Percentiles rank a stretch among this genome's conserved stretches.
These are phyloP conservation scores for Latrodectus geometricus DNA, from an alignment of 1,140 invertebrate species.

Conservation along the genomic window DNA sequence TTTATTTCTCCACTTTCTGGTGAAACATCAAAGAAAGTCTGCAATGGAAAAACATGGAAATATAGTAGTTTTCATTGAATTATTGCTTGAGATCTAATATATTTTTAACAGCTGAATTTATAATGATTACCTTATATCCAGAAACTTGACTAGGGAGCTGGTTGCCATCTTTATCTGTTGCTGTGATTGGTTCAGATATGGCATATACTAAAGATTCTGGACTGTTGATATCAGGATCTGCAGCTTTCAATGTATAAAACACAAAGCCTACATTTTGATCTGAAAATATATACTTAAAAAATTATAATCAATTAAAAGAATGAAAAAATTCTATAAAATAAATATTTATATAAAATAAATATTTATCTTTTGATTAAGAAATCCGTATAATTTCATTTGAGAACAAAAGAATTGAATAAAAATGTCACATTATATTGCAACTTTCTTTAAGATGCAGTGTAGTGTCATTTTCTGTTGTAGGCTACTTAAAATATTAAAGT, in stretches of 20 bases:
- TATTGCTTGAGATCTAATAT: background rate
- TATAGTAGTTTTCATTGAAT: background rate
- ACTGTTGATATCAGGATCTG: slow-evolving; percentile 82
- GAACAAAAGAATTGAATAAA: too few relatives aligned
- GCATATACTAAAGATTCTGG: slow-evolving; percentile 79
- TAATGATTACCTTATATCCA: slow-evolving; percentile 36
- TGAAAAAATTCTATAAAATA: too few relatives aligned
- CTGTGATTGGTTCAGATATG: slow-evolving; percentile 79
- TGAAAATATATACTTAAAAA: slow-evolving; percentile 53
- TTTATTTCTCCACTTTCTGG: slow-evolving; percentile 78
- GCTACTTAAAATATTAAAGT: too few relatives aligned
- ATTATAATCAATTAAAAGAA: background rate
- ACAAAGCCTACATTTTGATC: slow-evolving; percentile 80
- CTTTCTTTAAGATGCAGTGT: too few relatives aligned
- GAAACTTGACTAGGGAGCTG: slow-evolving; percentile 63
- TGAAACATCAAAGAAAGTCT: slow-evolving; percentile 81
- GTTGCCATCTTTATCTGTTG: slow-evolving; percentile 85
- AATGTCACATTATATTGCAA: too few relatives aligned
- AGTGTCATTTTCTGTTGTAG: too few relatives aligned
- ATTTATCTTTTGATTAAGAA: too few relatives aligned
- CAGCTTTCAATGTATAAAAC: slow-evolving; percentile 80
- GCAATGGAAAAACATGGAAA: background rate
- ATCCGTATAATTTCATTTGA: too few relatives aligned
- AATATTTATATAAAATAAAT: too few relatives aligned
- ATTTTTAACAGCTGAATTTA: slow-evolving; percentile 64